Evolutionary conservation across 2,113 vertebrate species (phyloP), one percentile per base, ranked within the genome.

Genomic region (Erpornis zantholeuca): DNA sequence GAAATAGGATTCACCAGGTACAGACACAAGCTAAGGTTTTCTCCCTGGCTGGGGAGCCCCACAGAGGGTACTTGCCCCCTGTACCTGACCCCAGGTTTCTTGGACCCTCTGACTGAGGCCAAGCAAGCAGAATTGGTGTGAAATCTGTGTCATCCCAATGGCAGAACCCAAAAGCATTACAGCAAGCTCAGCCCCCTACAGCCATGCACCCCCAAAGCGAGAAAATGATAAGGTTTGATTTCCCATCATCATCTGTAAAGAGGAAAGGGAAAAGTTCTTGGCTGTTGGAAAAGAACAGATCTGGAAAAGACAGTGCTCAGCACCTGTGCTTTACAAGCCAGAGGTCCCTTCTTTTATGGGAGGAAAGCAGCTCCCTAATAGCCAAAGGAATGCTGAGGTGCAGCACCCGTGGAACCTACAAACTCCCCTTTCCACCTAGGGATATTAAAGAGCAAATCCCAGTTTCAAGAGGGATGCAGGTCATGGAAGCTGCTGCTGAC

Each of bases 331-430:
- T 66, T 82, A 21, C 57, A 71, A 71, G 45, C 8, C 45, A 59
- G 31, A 88, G 6, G 50, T 44, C 15, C 12, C 24, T 61, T 72
- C 2, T 25, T 59, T 66, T 8, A 13, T 0, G 0, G 50, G 10
- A 57, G 21, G 6, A 57, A 47, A 75, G 2, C 13, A 52, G 7
- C 11, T 69, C n/a, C 38, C n/a, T 38, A 6, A 24, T 0, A 79
- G 44, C 21, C 33, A 61, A 65, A 81, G 25, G 17, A 63, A 82
- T 19, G 35, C 27, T 73, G 54, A 88, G 56, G 35, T 22, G 56
- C 60, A 81, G 52, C 44, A 93, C 21, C n/a, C 19, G 6, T 0
- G 5, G 22, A n/a, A 16, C 15, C 16, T 22, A 38, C 7, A 64
- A 57, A 92, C 18, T 38, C 35, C 45, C 35, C 31, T 77, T 45